These are phyloP conservation scores for Willisornis vidua DNA, from an alignment of 2,113 vertebrate genomes.

Conservation along the genomic window DNA sequence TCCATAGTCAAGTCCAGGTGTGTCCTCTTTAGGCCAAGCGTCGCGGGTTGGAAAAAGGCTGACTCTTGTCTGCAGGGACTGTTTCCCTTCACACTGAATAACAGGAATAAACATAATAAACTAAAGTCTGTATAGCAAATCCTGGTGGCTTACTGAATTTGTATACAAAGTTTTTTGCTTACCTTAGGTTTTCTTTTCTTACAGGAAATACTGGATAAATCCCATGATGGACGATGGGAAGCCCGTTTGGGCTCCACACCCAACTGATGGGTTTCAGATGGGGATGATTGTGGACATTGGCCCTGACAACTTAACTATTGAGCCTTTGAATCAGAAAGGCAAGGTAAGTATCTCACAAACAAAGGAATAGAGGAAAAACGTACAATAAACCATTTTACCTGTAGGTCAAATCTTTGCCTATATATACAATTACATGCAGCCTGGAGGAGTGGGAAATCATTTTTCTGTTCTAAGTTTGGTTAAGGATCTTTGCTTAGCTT, in stretches of 20 bases:
- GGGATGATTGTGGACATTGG: conserved; percentile 97
- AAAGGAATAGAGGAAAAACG: not conserved
- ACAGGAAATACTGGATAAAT: conserved; percentile 60
- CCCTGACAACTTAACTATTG: conserved; percentile 89
- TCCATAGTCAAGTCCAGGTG: not conserved
- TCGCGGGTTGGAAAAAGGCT: fast-evolving
- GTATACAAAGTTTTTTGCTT: not conserved
- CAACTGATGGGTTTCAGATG: conserved; percentile 94
- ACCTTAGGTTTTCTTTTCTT: not conserved
- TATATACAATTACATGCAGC: not conserved
- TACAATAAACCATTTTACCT: not conserved
- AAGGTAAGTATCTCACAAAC: conserved; percentile 81
- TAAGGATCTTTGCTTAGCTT: not conserved
- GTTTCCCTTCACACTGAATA: not conserved
- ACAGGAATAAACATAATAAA: not conserved
- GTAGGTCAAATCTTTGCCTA: not conserved
- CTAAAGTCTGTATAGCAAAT: not conserved
- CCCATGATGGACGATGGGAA: conserved; percentile 93
- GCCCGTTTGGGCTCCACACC: conserved; percentile 97
- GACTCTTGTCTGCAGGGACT: not conserved
- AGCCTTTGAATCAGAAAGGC: conserved; percentile 87
- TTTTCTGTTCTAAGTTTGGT: not conserved
- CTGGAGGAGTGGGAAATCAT: not conserved
- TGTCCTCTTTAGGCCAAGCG: not conserved
- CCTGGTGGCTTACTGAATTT: not conserved